These are phyloP conservation scores for Aldabrachelys gigantea DNA, from an alignment of 2,113 vertebrate species.

Conservation along the genomic window DNA sequence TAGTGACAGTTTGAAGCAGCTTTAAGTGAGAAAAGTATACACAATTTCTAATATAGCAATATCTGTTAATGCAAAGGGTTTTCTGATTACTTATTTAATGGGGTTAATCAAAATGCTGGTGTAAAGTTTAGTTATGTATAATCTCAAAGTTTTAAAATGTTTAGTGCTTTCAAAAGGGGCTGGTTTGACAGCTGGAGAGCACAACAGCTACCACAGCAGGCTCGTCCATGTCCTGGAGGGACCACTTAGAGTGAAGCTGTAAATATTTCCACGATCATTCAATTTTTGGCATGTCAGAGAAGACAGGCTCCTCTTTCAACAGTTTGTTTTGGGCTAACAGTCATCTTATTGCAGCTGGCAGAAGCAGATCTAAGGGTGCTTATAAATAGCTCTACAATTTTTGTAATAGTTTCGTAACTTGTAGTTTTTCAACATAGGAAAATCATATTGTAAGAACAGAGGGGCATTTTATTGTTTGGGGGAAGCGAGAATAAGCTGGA, in stretches of 20 bases:
- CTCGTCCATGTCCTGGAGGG: too few relatives aligned
- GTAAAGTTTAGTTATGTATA: background rate
- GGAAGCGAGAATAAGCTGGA: background rate
- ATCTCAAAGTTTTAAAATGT: background rate
- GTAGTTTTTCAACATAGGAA: background rate
- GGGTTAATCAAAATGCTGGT: background rate
- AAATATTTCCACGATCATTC: background rate
- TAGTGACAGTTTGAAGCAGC: too few relatives aligned
- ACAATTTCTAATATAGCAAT: too few relatives aligned
- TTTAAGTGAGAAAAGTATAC: too few relatives aligned
- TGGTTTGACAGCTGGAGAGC: background rate
- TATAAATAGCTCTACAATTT: background rate
- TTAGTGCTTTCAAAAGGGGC: background rate
- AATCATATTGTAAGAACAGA: background rate
- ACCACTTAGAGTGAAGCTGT: too few relatives aligned
- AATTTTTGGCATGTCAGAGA: background rate
- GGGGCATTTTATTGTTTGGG: background rate
- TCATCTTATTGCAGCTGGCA: background rate
- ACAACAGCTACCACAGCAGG: background rate
- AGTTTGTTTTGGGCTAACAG: background rate
- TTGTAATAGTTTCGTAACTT: background rate
- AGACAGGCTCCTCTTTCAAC: background rate
- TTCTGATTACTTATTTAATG: background rate
- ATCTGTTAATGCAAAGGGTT: too few relatives aligned
- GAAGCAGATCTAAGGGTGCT: background rate